Evolutionary conservation across 2,797 vertebrate species (phyloP).

Genomic region (Channa striata): DNA sequence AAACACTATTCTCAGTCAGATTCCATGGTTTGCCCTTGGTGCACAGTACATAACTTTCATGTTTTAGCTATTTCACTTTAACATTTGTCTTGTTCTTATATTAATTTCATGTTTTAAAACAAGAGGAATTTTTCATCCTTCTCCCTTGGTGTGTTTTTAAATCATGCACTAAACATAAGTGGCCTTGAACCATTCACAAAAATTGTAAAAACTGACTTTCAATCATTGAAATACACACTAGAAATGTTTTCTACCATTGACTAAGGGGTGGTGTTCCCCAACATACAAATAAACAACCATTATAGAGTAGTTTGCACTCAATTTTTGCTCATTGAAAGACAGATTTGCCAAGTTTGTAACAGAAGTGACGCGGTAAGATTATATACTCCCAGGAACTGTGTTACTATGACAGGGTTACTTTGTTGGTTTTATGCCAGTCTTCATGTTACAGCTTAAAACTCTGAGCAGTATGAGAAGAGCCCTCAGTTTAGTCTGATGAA

Average conservation of each 20-base stretch:
- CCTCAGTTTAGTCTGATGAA: conserved; percentile 67
- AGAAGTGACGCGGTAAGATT: conserved; percentile 70
- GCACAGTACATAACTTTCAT: conserved; percentile 76
- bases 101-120: conserved; percentile 82
- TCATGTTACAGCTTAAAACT: conserved; percentile 62
- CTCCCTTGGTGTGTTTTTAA: conserved; percentile 76
- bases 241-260: conserved; percentile 88
- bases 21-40: conserved; percentile 87
- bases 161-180: conserved; percentile 91
- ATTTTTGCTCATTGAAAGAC: conserved; percentile 75
- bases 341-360: conserved; percentile 75
- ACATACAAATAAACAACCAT: conserved; percentile 87
- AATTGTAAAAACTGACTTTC: conserved; percentile 84
- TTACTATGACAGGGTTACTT: conserved; percentile 65
- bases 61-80: conserved; percentile 75
- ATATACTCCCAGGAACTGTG: conserved; percentile 79
- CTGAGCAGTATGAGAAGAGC: conserved; percentile 36
- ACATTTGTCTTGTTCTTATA: conserved; percentile 77
- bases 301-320: conserved; percentile 79
- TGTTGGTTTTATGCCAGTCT: conserved; percentile 37
- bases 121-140: conserved; percentile 71
- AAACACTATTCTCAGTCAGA: conserved; percentile 91
- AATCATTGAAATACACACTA: conserved; percentile 88
- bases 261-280: conserved; percentile 85
- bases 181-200: conserved; percentile 87